phyloP scores from a whole-genome alignment of 2,888 invertebrate genomes.

The Drosophila helvetica region DNA sequence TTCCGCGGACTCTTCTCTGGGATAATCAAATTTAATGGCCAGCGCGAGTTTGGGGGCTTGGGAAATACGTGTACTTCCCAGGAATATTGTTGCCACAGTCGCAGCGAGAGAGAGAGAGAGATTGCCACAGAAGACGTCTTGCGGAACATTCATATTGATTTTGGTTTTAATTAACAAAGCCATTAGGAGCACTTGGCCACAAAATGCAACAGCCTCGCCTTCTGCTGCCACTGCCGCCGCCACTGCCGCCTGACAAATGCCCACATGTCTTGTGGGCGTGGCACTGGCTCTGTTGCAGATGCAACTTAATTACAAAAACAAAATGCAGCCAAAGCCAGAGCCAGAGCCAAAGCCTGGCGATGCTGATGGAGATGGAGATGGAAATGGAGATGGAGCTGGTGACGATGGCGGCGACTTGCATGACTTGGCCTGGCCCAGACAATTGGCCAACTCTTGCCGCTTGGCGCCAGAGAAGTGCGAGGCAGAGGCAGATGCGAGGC shows the following conservation, averaged over 20 bases:
- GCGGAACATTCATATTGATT: constrained; percentile 63
- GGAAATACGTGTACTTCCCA: constrained; percentile 3
- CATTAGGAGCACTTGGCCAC: constrained; percentile 69
- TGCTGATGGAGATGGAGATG: constrained; percentile 12
- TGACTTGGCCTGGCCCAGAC: constrained; percentile 59
- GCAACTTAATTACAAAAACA: constrained; percentile 76
- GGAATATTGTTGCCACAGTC: too few relatives aligned
- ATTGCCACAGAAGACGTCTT: constrained; percentile 15
- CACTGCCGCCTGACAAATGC: constrained; percentile 57
- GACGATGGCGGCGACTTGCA: constrained; percentile 35
- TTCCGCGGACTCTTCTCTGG: not conserved
- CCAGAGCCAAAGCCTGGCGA: not conserved
- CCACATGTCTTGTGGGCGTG: constrained; percentile 13
- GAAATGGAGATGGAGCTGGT: constrained; percentile 10
- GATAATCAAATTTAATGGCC: constrained; percentile 17
- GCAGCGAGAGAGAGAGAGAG: too few relatives aligned
- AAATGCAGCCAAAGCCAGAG: constrained; percentile 38
- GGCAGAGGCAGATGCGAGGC: too few relatives aligned
- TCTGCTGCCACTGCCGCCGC: constrained; percentile 19
- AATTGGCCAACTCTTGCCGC: constrained; percentile 68
- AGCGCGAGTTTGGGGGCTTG: not conserved
- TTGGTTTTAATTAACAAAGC: constrained; percentile 80
- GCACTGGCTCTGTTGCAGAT: constrained; percentile 53
- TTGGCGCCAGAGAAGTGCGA: constrained; percentile 67
- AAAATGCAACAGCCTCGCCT: constrained; percentile 32